These are phyloP conservation scores for Corythoichthys intestinalis DNA, from an alignment of 2,113 vertebrate species.

Conservation along the genomic window DNA sequence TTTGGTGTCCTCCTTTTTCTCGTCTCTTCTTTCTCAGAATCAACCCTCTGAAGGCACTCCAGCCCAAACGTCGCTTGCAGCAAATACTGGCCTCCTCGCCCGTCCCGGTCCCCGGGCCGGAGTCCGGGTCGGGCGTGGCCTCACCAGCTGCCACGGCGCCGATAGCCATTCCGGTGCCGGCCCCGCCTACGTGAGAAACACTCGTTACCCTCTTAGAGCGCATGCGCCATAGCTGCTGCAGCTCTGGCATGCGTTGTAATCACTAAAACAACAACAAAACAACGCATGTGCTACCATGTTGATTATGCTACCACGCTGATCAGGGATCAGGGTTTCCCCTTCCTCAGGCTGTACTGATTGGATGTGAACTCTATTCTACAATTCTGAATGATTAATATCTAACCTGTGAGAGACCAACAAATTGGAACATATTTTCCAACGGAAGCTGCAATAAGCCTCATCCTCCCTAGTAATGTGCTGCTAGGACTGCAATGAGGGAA, in stretches of 20 bases:
- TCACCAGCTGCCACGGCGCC: conserved; percentile 27
- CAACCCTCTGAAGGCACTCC: conserved; percentile 76
- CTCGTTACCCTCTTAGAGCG: conserved; percentile 46
- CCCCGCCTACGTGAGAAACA: conserved; percentile 67
- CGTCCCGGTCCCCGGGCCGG: conserved; percentile 46
- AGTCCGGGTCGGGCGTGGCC: conserved; percentile 21
- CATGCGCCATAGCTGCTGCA: conserved; percentile 49
- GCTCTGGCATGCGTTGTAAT: conserved; percentile 46
- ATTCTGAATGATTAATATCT: neutral
- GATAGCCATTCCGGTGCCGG: conserved; percentile 47
- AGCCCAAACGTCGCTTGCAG: conserved; percentile 75
- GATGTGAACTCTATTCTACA: neutral
- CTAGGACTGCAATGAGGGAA: conserved; percentile 3
- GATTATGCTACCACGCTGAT: neutral
- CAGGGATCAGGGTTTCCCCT: conserved; percentile 11
- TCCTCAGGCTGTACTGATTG: neutral
- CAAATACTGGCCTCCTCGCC: conserved; percentile 68
- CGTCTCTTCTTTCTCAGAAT: conserved; percentile 70
- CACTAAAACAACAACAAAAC: conserved; percentile 38
- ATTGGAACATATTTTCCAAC: neutral
- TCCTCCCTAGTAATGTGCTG: neutral
- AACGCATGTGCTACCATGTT: neutral
- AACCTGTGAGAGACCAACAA: neutral
- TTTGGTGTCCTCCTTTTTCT: conserved; percentile 49
- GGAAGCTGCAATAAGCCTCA: neutral